phyloP scores from a whole-genome alignment of 2,888 invertebrate species.

The Cephonodes hylas region DNA sequence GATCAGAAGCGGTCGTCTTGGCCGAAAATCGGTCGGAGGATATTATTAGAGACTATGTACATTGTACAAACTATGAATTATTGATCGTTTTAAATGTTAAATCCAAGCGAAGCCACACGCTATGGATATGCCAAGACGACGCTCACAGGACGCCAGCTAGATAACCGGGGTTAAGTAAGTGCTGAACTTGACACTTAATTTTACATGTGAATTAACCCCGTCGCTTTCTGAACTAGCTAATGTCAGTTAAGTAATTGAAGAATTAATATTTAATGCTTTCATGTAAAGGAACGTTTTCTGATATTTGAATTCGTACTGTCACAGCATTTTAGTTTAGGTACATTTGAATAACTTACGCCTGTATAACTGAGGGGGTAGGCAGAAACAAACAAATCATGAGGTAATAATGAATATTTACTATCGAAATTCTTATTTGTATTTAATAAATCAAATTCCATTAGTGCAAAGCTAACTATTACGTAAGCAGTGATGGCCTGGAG shows the following conservation, averaged over 20 bases:
- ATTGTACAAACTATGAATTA: too few relatives aligned
- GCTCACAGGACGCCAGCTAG: neutral
- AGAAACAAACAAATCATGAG: too few relatives aligned
- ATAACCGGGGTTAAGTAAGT: neutral
- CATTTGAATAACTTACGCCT: too few relatives aligned
- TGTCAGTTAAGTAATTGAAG: neutral
- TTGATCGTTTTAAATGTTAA: neutral
- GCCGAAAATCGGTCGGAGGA: too few relatives aligned
- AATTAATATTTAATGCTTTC: neutral
- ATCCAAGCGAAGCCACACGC: neutral
- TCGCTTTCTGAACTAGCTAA: neutral
- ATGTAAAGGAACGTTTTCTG: neutral
- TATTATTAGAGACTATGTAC: too few relatives aligned
- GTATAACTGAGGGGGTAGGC: too few relatives aligned
- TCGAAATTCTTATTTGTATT: too few relatives aligned
- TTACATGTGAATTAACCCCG: neutral
- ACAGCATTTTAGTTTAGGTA: neutral
- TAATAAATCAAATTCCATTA: too few relatives aligned
- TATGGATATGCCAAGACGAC: neutral
- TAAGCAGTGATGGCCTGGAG: too few relatives aligned
- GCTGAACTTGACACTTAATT: slow-evolving; percentile 7
- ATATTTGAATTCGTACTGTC: neutral
- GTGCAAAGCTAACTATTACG: too few relatives aligned
- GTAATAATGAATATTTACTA: too few relatives aligned
- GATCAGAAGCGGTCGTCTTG: too few relatives aligned